phyloP scores from a whole-genome alignment of 2,113 vertebrate genomes.

The Willisornis vidua region DNA sequence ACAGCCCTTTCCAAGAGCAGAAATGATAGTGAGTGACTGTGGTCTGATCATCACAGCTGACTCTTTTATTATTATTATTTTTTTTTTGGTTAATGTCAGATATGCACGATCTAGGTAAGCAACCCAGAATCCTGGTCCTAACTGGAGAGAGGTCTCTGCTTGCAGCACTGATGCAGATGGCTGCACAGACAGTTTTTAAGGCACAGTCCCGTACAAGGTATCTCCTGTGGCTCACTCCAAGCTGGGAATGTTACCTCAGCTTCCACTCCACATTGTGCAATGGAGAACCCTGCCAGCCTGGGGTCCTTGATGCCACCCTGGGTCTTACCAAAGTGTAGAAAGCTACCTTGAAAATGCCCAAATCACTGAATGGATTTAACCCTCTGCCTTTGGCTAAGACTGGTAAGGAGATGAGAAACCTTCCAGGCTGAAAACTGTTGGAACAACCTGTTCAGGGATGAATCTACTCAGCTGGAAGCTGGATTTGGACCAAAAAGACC shows the following conservation, averaged over 20 bases:
- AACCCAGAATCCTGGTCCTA: neutral
- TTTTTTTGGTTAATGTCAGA: neutral
- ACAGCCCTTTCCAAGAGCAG: neutral
- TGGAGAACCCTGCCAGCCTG: neutral
- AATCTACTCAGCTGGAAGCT: neutral
- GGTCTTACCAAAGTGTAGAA: neutral
- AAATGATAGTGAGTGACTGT: rapidly evolving
- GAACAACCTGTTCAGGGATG: neutral
- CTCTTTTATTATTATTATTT: too few species aligned
- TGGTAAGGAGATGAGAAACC: neutral
- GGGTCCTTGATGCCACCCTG: neutral
- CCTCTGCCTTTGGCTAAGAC: neutral
- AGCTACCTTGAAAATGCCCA: neutral
- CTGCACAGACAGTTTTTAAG: neutral
- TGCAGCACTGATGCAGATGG: neutral
- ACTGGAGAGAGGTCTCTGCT: neutral
- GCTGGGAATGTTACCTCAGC: neutral
- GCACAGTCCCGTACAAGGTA: neutral
- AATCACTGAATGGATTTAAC: neutral
- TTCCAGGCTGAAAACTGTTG: neutral
- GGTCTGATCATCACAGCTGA: neutral
- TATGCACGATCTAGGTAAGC: neutral
- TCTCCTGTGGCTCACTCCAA: neutral
- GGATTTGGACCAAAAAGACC: neutral
- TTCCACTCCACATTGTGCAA: neutral